A percentile compares a stretch with the other conserved stretches of the same genome.
phyloP scores from a whole-genome alignment of 1,140 invertebrate species.

The Odontomachus brunneus region DNA sequence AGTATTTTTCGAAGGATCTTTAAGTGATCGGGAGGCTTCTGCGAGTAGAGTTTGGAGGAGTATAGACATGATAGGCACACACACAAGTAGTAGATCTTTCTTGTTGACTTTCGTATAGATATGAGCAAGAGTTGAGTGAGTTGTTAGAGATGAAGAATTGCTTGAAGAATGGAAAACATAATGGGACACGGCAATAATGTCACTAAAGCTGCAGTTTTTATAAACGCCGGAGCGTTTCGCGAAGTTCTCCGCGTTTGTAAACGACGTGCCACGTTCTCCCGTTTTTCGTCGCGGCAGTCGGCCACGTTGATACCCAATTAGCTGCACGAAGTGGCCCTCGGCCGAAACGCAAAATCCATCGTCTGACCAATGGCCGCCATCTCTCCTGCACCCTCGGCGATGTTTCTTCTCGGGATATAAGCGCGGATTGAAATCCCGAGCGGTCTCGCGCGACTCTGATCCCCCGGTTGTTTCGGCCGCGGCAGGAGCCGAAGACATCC shows the following conservation, averaged over 20 bases:
- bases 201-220: neutral
- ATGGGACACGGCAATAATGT: neutral
- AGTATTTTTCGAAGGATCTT: neutral
- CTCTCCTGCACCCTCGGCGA: slow-evolving; percentile 42
- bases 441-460: slow-evolving; percentile 58
- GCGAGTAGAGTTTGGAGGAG: too few species aligned
- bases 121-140: too few species aligned
- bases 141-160: too few species aligned
- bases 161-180: neutral
- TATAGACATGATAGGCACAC: too few species aligned
- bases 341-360: slow-evolving; percentile 54
- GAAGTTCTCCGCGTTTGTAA: slow-evolving; percentile 6
- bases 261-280: slow-evolving; percentile 32
- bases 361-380: slow-evolving; percentile 50
- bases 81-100: too few species aligned
- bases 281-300: slow-evolving; percentile 11
- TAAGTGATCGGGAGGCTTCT: too few species aligned
- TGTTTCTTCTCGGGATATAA: slow-evolving; percentile 65
- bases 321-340: slow-evolving; percentile 40
- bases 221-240: slow-evolving; percentile 19
- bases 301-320: slow-evolving; percentile 59
- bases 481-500: slow-evolving; percentile 61
- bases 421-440: slow-evolving; percentile 65
- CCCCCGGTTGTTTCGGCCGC: slow-evolving; percentile 52
- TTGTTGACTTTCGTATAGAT: too few species aligned